phyloP scores from a whole-genome alignment of 2,113 vertebrate genomes.

The Xenus cinereus region DNA sequence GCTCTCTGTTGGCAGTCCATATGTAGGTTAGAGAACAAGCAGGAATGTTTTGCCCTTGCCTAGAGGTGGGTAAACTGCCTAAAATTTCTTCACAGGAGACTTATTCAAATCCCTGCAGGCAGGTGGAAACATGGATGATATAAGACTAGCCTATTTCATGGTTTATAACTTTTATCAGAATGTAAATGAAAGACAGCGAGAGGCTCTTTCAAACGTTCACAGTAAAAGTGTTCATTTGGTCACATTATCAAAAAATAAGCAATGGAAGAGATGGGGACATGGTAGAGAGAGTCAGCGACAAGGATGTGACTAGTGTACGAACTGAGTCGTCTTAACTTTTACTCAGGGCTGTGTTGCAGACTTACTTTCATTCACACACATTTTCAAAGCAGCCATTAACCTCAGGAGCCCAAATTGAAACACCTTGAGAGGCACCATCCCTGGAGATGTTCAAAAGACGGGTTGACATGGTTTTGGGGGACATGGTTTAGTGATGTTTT shows the following conservation, averaged over 20 bases:
- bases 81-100: background rate
- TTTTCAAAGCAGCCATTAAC: background rate
- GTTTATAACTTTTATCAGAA: slow-evolving; percentile 16
- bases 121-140: background rate
- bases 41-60: background rate
- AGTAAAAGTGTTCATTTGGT: background rate
- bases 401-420: background rate
- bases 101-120: slow-evolving; percentile 3
- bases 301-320: background rate
- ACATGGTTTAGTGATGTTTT: too few species aligned
- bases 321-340: background rate
- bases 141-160: slow-evolving; percentile 12
- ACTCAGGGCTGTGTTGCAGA: background rate
- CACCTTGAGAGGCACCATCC: background rate
- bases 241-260: background rate
- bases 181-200: background rate
- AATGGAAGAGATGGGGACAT: background rate
- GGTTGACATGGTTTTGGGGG: too few species aligned
- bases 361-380: fast-evolving
- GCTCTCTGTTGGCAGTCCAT: background rate
- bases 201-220: background rate
- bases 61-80: background rate
- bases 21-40: background rate
- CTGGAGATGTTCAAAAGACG: too few species aligned
- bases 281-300: background rate